phyloP scores from a whole-genome alignment of 2,888 invertebrate genomes.

The Eretmocerus hayati region DNA sequence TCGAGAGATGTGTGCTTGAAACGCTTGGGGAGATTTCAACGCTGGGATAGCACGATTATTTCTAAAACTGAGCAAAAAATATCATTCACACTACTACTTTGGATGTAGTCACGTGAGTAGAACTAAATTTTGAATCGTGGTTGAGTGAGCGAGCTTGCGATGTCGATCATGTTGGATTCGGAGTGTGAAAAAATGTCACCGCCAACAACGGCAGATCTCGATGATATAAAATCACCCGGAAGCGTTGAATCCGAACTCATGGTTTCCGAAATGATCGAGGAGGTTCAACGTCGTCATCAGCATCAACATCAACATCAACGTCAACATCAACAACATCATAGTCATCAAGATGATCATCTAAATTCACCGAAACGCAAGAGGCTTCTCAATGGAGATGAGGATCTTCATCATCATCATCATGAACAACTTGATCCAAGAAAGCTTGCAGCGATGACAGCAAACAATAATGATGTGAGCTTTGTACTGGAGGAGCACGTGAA shows the following conservation, averaged over 20 bases:
- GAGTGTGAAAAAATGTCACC: constrained; percentile 42
- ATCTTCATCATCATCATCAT: constrained; percentile 27
- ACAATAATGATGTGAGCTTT: constrained; percentile 44
- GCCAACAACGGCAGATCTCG: too few species aligned
- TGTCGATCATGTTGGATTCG: constrained; percentile 38
- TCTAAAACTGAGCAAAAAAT: too few species aligned
- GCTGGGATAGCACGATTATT: too few species aligned
- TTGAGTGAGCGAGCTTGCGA: constrained; percentile 23
- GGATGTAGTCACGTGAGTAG: not conserved
- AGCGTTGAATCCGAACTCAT: constrained; percentile 43
- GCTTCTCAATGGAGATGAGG: constrained; percentile 39
- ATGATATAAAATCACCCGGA: constrained; percentile 40
- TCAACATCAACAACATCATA: constrained; percentile 26
- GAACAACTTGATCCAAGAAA: constrained; percentile 39
- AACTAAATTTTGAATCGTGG: not conserved
- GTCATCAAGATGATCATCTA: constrained; percentile 13
- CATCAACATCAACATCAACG: constrained; percentile 3
- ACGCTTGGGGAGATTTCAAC: too few species aligned
- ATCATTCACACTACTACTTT: too few species aligned
- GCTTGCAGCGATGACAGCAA: constrained; percentile 35
- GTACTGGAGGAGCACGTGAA: constrained; percentile 36
- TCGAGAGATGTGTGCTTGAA: too few species aligned
- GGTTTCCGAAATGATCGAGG: constrained; percentile 43
- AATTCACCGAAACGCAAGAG: constrained; percentile 18
- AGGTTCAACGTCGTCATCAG: constrained; percentile 31